Percentiles rank a stretch among this genome's conserved stretches.
These are phyloP conservation scores for Chymomyza fuscimana DNA, from an alignment of 2,888 invertebrate genomes.

Conservation along the genomic window DNA sequence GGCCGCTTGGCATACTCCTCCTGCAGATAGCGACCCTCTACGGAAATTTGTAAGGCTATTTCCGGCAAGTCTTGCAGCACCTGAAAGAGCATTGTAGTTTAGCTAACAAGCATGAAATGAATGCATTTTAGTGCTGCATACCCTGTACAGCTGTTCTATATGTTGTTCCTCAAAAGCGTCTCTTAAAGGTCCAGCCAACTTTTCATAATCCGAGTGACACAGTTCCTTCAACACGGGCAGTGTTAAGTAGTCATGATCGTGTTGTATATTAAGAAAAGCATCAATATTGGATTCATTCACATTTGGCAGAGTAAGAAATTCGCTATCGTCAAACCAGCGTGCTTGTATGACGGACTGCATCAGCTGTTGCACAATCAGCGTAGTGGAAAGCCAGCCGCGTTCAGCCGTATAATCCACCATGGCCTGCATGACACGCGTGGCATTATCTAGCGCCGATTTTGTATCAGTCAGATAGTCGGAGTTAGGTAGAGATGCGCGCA, in stretches of 20 bases:
- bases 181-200: constrained; percentile 83
- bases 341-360: constrained; percentile 96
- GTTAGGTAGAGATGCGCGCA: constrained; percentile 89
- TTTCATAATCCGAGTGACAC: constrained; percentile 82
- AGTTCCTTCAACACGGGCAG: constrained; percentile 76
- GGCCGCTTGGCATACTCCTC: constrained; percentile 56
- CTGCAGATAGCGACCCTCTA: constrained; percentile 82
- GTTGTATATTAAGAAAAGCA: constrained; percentile 81
- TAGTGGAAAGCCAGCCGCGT: constrained; percentile 92
- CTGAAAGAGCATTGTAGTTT: constrained; percentile 71
- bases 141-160: constrained; percentile 85
- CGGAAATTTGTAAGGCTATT: constrained; percentile 81
- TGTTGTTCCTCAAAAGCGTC: constrained; percentile 85
- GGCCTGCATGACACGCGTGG: constrained; percentile 96
- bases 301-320: constrained; percentile 88
- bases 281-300: constrained; percentile 84
- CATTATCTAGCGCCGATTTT: constrained; percentile 97
- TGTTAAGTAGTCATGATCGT: constrained; percentile 67
- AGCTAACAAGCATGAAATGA: not conserved
- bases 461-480: constrained; percentile 97
- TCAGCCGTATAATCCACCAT: constrained; percentile 97
- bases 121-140: constrained; percentile 73
- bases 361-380: constrained; percentile 87
- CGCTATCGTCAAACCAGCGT: constrained; percentile 89
- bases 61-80: constrained; percentile 84